Conservation (phyloP, 1,140 invertebrate genomes). For the Bombus waltoni region DNA sequence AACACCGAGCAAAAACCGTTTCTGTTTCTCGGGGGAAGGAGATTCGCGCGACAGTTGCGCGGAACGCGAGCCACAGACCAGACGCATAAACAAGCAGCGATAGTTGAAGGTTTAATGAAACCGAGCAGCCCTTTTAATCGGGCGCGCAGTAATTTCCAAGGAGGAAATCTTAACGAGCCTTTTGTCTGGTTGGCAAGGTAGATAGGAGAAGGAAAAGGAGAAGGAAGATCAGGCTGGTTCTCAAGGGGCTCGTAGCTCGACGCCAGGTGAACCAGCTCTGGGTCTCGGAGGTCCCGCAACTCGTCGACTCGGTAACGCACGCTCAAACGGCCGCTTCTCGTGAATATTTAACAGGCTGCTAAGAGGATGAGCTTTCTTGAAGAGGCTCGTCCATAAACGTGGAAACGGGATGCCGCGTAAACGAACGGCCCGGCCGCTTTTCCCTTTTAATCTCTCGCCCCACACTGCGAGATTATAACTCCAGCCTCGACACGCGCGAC, state of each 20-base stretch:
- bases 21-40: no score
- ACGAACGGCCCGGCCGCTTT: slow-evolving; percentile 35
- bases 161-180: slow-evolving; percentile 55
- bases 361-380: slow-evolving; percentile 65
- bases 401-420: slow-evolving; percentile 39
- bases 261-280: not conserved
- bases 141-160: slow-evolving; percentile 40
- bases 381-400: slow-evolving; percentile 10
- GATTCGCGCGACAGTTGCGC: not conserved
- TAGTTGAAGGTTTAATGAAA: slow-evolving; percentile 43
- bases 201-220: not conserved
- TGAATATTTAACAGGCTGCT: slow-evolving; percentile 69
- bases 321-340: slow-evolving; percentile 60
- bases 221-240: slow-evolving; percentile 24
- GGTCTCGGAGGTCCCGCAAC: slow-evolving; percentile 16
- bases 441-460: slow-evolving; percentile 31
- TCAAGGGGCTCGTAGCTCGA: slow-evolving; percentile 26
- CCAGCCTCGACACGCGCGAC: not conserved
- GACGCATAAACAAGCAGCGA: slow-evolving; percentile 3
- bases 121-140: slow-evolving; percentile 27
- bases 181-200: slow-evolving; percentile 35
- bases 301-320: slow-evolving; percentile 45
- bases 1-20: no score
- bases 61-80: not conserved
- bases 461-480: slow-evolving; percentile 41